Conservation (phyloP, 2,888 invertebrate species). For the Caenorhabditis sp. region DNA sequence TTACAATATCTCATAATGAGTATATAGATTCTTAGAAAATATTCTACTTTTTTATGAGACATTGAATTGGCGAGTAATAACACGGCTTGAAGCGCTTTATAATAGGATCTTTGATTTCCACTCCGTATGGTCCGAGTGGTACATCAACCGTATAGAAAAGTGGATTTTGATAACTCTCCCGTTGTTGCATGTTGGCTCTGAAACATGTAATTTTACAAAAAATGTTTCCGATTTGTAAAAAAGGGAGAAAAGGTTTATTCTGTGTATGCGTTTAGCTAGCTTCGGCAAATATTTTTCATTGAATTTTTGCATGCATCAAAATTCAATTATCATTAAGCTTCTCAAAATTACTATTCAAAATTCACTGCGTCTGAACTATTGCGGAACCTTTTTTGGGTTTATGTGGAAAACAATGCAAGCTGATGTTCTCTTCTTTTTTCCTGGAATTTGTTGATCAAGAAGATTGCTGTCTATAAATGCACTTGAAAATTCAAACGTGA, state of each 20-base stretch:
- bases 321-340: slow-evolving; percentile 8
- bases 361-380: too few species aligned
- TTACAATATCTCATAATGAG: not conserved
- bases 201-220: not conserved
- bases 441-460: not conserved
- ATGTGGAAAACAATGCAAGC: too few species aligned
- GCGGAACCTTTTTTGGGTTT: too few species aligned
- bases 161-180: slow-evolving; percentile 22
- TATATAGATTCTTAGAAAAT: not conserved
- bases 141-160: slow-evolving; percentile 33
- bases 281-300: not conserved
- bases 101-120: slow-evolving; percentile 43
- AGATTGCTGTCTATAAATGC: slow-evolving; percentile 2
- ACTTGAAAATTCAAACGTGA: not conserved
- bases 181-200: slow-evolving; percentile 52
- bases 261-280: not conserved
- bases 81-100: slow-evolving; percentile 77
- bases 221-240: too few species aligned
- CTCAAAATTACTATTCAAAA: slow-evolving; percentile 1
- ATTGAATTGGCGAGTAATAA: slow-evolving; percentile 80
- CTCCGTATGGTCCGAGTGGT: slow-evolving; percentile 26
- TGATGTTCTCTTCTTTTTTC: not conserved
- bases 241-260: too few species aligned
- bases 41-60: slow-evolving; percentile 70
- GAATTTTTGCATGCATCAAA: not conserved